Conservation (phyloP, 1,140 invertebrate genomes). For the Thaumetopoea pityocampa region DNA sequence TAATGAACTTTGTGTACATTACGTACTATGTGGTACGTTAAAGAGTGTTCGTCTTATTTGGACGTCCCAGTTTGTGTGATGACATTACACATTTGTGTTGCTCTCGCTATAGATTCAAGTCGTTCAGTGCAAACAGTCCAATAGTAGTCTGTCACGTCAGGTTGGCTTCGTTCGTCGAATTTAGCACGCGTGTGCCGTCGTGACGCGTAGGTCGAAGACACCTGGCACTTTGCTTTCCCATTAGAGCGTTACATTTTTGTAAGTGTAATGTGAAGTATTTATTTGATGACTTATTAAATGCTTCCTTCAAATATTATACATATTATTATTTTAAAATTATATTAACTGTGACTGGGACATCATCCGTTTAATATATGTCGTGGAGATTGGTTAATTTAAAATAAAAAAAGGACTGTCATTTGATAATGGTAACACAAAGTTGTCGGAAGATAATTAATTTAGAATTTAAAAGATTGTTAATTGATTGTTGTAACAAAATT, state of each 20-base stretch:
- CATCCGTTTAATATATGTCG: too few species aligned
- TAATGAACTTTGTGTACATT: slow-evolving; percentile 6
- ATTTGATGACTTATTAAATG: slow-evolving; percentile 9
- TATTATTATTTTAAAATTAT: slow-evolving; percentile 4
- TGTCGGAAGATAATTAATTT: too few species aligned
- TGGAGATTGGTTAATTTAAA: too few species aligned
- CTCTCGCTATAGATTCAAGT: slow-evolving; percentile 18
- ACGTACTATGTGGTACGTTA: too few species aligned
- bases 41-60: slow-evolving; percentile 16
- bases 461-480: too few species aligned
- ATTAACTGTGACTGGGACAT: too few species aligned
- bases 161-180: slow-evolving; percentile 49
- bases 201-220: slow-evolving; percentile 47
- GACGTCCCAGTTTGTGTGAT: slow-evolving; percentile 21
- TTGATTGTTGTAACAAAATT: too few species aligned
- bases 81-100: slow-evolving; percentile 29
- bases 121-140: slow-evolving; percentile 36
- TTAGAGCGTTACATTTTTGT: slow-evolving; percentile 65
- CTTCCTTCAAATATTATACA: slow-evolving; percentile 8
- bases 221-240: slow-evolving; percentile 52
- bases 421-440: too few species aligned
- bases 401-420: too few species aligned
- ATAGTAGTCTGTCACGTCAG: slow-evolving; percentile 57
- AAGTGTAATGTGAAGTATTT: slow-evolving; percentile 10
- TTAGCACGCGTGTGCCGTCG: slow-evolving; percentile 61